Percentiles rank a stretch among this genome's conserved stretches.
Conservation (phyloP, 1,140 invertebrate genomes). For the Notospermus geniculatus region DNA sequence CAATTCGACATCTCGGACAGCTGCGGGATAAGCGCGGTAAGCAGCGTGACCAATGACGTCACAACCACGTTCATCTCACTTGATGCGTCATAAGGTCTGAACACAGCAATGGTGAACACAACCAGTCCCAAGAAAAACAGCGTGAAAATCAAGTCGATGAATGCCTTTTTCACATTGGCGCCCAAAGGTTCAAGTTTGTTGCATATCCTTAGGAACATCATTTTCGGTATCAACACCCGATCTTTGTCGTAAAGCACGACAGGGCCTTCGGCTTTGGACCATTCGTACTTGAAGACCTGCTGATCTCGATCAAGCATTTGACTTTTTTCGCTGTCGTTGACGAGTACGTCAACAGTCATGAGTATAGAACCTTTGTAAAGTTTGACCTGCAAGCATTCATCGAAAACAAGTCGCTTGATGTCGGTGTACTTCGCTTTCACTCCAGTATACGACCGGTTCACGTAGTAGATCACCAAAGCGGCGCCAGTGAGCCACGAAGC, state of each 20-base stretch:
- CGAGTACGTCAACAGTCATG: background rate
- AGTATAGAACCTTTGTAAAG: background rate
- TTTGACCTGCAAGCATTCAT: background rate
- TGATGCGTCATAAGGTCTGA: background rate
- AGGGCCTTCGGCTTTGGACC: background rate
- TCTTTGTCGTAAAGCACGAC: background rate
- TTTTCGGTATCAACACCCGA: background rate
- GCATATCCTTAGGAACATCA: background rate
- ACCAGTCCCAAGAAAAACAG: conserved; percentile 4
- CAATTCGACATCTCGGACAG: background rate
- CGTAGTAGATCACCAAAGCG: conserved; percentile 3
- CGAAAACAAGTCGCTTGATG: background rate
- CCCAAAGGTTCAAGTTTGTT: background rate
- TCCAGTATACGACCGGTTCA: background rate
- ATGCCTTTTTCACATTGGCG: background rate
- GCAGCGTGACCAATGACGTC: conserved; percentile 3
- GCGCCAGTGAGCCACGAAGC: background rate
- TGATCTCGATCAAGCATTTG: background rate
- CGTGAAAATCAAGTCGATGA: background rate
- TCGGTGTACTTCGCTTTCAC: background rate
- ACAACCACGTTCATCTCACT: conserved; percentile 3
- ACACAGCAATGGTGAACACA: background rate
- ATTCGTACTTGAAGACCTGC: background rate
- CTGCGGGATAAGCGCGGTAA: conserved; percentile 1
- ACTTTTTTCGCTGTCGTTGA: background rate